A percentile compares a stretch with the other conserved stretches of the same genome.
Evolutionary conservation across 2,797 vertebrate genomes (phyloP).

Genomic region (Arvicola amphibius): DNA sequence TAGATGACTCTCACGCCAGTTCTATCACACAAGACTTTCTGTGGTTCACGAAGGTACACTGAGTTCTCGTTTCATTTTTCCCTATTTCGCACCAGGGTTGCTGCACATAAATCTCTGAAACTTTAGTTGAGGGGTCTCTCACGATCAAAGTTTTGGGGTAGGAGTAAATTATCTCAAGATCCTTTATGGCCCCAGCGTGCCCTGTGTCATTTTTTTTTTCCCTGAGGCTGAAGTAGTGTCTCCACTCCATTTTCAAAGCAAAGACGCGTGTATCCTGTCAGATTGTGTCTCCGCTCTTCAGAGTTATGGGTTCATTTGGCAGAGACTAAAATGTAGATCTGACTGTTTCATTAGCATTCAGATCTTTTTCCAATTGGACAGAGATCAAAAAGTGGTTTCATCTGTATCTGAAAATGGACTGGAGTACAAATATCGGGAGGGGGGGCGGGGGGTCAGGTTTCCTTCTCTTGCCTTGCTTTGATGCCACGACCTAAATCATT

Average conservation of each 20-base stretch:
- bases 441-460: conserved; percentile 72
- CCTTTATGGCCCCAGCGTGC: conserved; percentile 32
- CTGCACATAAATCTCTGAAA: conserved; percentile 64
- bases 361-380: conserved; percentile 82
- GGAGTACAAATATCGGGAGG: conserved; percentile 73
- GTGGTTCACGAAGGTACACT: conserved; percentile 97
- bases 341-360: conserved; percentile 82
- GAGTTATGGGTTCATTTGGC: conserved; percentile 81
- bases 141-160: conserved; percentile 62
- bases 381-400: conserved; percentile 81
- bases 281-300: conserved; percentile 73
- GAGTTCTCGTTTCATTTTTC: conserved; percentile 71
- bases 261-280: conserved; percentile 76
- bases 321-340: conserved; percentile 78
- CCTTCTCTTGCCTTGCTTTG: conserved; percentile 77
- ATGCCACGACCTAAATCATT: conserved; percentile 78
- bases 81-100: conserved; percentile 39
- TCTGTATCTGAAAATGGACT: conserved; percentile 79
- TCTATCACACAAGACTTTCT: conserved; percentile 98
- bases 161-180: conserved; percentile 69
- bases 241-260: conserved; percentile 75
- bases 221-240: conserved; percentile 38
- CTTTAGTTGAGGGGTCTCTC: conserved; percentile 44
- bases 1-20: conserved; percentile 96
- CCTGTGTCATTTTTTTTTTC: conserved; percentile 12